These are phyloP conservation scores for Protosalanx chinensis DNA, from an alignment of 2,797 vertebrate species.

Conservation along the genomic window DNA sequence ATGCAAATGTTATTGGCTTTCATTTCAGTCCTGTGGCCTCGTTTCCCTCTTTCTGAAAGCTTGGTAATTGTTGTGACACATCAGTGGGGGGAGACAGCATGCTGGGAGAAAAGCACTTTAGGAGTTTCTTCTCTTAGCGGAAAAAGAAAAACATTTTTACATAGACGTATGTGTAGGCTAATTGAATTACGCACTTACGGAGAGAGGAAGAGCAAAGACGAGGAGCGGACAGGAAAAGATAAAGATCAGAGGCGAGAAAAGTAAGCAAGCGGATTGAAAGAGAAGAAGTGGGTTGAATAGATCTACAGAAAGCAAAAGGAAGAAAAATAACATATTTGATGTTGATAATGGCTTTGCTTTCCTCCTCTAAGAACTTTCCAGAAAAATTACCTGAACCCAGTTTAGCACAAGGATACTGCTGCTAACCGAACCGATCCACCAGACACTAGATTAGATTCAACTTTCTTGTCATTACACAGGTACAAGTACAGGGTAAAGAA, in stretches of 20 bases:
- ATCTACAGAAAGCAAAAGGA: too few species aligned
- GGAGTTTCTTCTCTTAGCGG: conserved; percentile 6
- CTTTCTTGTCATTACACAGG: too few species aligned
- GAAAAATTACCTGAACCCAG: too few species aligned
- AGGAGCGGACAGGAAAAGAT: not conserved
- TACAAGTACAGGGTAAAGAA: too few species aligned
- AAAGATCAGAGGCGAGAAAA: not conserved
- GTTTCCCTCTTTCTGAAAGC: conserved; percentile 6
- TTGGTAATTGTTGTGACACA: conserved; percentile 23
- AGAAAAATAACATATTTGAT: too few species aligned
- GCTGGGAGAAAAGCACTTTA: conserved; percentile 4
- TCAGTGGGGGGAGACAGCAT: conserved; percentile 1
- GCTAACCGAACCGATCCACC: too few species aligned
- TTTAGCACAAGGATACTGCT: too few species aligned
- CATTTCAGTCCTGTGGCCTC: not conserved
- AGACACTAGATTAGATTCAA: too few species aligned
- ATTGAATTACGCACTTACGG: conserved; percentile 11
- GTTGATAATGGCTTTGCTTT: too few species aligned
- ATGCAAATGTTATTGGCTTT: not conserved
- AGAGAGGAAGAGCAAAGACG: not conserved
- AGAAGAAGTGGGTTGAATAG: not conserved
- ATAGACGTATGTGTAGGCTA: not conserved
- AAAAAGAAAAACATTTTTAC: conserved; percentile 1
- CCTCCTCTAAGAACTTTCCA: too few species aligned
- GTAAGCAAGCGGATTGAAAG: not conserved